Conservation (phyloP, 1,140 invertebrate species). For the Planococcus citri region DNA sequence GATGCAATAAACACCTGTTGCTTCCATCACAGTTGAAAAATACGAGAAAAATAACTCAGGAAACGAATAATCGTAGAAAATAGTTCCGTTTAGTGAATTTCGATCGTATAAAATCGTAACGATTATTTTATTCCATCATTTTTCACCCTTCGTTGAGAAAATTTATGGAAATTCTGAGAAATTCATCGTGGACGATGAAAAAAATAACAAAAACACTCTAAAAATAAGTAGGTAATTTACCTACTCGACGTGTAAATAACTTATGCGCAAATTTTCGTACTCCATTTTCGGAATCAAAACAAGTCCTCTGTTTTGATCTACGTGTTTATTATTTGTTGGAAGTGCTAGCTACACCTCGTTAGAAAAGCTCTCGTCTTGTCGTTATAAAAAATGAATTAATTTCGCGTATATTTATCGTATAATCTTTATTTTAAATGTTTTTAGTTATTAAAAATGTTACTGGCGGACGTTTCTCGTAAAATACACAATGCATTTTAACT, state of each 20-base stretch:
- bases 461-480: neutral
- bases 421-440: neutral
- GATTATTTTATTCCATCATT: no score
- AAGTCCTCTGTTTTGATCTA: neutral
- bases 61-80: no score
- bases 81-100: no score
- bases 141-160: no score
- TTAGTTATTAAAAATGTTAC: neutral
- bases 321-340: conserved; percentile 3
- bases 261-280: neutral
- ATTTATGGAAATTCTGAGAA: no score
- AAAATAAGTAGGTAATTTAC: neutral
- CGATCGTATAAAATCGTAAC: no score
- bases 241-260: neutral
- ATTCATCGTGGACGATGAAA: no score
- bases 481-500: neutral
- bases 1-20: no score
- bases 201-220: neutral
- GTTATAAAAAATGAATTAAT: neutral
- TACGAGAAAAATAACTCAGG: no score
- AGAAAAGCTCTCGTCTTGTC: neutral
- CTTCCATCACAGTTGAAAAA: no score
- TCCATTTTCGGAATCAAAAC: neutral
- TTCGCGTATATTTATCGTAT: neutral
- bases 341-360: neutral